Evolutionary conservation across 2,888 invertebrate species (phyloP), one percentile per base, ranked within the genome.

Genomic region (Clusia tigrina): DNA sequence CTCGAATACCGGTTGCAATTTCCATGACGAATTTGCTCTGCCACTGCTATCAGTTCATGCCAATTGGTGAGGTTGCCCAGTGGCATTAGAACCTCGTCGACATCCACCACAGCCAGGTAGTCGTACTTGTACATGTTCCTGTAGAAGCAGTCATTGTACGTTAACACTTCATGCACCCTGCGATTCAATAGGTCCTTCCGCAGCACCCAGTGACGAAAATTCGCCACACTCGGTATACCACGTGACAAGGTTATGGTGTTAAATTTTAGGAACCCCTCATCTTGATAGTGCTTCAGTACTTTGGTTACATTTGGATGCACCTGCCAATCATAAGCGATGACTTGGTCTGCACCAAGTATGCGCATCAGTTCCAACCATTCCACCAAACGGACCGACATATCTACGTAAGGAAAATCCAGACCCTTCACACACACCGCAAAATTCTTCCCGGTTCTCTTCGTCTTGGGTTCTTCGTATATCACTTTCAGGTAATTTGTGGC

Each of bases 71-170:
- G 25, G 0, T 60, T 32, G 3, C 67, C 67, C 56, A 61, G 15
- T 1, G 95, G 95, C 88, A 96, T 92, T 69, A 96, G 94, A 60
- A 95, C 90, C 84, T 96, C 96, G 85, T 96, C 96, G 66, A 94
- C 90, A 81, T 96, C 96, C 62, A 95, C 86, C 63, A 96, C 86
- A 12, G 92, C 91, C 56, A 95, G 89, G 85, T 92, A 94, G 69
- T 91, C 89, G 83, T 95, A 95, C 69, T 89, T 88, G 82, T 94
- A 91, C 87, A 95, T 89, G 80, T 95, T 91, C 77, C 93, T 90
- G 85, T 96, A 96, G 66, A 96, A 87, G 80, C 96, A 96, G 82
- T 96, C 96, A 83, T 96, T 96, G 86, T 96, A 96, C 15, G 95
- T 94, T 73, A 96, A 92, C 67, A 96, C 86, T 83, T 96, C 96